Percentiles rank a stretch among this genome's conserved stretches.
Conservation (phyloP, 2,797 vertebrate genomes). For the Rhinoraja longicauda region DNA sequence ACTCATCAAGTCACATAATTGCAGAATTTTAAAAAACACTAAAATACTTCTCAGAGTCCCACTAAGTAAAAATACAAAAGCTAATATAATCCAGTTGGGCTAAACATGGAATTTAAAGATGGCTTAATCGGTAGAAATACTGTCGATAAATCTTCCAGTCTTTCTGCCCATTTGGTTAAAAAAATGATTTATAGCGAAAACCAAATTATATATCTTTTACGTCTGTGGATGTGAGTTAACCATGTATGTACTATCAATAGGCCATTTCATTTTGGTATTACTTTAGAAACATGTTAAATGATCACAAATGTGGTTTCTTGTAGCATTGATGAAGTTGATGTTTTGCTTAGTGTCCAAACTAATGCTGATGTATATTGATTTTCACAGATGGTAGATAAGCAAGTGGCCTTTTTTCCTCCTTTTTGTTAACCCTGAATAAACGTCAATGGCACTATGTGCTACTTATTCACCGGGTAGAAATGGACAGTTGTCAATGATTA, state of each 20-base stretch:
- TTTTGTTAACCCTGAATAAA: conserved; percentile 34
- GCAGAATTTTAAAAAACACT: neutral
- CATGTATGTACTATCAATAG: neutral
- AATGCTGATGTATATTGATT: conserved; percentile 32
- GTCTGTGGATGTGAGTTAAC: neutral
- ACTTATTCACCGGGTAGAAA: conserved; percentile 8
- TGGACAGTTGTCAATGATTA: conserved; percentile 29
- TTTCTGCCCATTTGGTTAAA: neutral
- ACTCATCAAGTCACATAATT: neutral
- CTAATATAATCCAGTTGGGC: neutral
- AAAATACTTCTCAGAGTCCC: too few relatives aligned
- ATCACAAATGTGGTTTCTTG: conserved; percentile 27
- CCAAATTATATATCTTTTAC: neutral
- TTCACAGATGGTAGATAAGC: conserved; percentile 31
- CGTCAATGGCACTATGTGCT: neutral
- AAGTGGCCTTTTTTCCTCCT: neutral
- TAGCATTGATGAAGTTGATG: conserved; percentile 26
- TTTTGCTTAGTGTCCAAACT: conserved; percentile 25
- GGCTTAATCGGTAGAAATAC: neutral
- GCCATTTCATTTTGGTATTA: neutral
- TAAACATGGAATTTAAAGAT: neutral
- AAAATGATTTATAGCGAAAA: neutral
- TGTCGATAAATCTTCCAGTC: neutral
- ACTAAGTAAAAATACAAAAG: neutral
- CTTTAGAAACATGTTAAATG: conserved; percentile 3